A percentile compares a stretch with the other conserved stretches of the same genome.
phyloP scores from a whole-genome alignment of 1,140 invertebrate species.

The Ridgeia piscesae region DNA sequence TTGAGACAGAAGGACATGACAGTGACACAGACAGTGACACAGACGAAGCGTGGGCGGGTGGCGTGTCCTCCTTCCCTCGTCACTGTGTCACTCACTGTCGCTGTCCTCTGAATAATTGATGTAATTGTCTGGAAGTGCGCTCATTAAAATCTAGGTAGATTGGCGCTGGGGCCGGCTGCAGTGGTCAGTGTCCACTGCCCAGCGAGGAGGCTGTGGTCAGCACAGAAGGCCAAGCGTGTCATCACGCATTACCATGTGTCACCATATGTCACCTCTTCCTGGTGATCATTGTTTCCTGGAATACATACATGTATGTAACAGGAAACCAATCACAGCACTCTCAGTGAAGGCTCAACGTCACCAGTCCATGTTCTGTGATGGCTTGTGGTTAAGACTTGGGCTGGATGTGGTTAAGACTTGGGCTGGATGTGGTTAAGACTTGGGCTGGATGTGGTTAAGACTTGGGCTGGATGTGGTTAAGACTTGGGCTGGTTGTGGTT shows the following conservation, averaged over 20 bases:
- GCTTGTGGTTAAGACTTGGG: neutral
- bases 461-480: neutral
- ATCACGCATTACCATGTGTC: too few species aligned
- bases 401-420: neutral
- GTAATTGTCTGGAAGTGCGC: neutral
- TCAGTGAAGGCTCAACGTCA: neutral
- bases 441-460: neutral
- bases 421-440: neutral
- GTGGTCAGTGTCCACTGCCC: neutral
- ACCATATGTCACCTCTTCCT: neutral
- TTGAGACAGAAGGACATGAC: neutral
- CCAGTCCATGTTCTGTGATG: neutral
- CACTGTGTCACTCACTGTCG: neutral
- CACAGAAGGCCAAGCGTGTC: neutral
- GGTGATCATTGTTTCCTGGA: neutral
- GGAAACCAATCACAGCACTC: neutral
- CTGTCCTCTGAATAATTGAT: neutral
- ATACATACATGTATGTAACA: neutral
- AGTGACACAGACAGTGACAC: neutral
- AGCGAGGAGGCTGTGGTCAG: neutral
- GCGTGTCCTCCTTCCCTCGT: neutral
- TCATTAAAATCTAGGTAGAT: neutral
- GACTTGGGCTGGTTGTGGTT: neutral
- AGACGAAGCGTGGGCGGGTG: too few species aligned
- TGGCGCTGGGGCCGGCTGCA: neutral